Evolutionary conservation across 1,140 invertebrate genomes (phyloP).

Genomic region (Pomacea maculata): DNA sequence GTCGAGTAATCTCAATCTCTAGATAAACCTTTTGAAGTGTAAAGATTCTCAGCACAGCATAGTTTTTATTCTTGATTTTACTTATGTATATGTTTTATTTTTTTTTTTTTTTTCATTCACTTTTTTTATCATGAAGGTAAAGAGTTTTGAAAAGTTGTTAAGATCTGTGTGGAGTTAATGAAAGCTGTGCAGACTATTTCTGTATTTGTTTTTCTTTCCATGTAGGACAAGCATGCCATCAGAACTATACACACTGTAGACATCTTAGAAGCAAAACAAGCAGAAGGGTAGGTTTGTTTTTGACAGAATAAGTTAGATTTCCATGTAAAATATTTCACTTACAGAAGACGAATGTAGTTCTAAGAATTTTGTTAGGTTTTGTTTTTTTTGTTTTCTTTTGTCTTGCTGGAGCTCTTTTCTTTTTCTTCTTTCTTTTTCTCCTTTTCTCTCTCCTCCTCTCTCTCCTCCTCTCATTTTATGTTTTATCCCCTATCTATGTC

Average conservation of each 20-base stretch:
- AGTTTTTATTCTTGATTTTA: too few relatives aligned
- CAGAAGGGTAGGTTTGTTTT: not conserved
- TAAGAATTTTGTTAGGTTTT: not conserved
- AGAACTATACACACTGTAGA: conserved; percentile 23
- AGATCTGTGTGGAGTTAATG: too few relatives aligned
- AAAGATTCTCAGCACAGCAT: too few relatives aligned
- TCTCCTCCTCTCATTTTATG: not conserved
- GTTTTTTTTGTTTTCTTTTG: not conserved
- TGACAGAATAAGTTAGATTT: too few relatives aligned
- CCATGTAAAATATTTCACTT: too few relatives aligned
- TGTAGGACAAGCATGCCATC: conserved; percentile 30
- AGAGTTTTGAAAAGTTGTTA: too few relatives aligned
- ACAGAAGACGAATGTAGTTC: not conserved
- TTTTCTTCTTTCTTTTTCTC: not conserved
- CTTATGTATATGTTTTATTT: too few relatives aligned
- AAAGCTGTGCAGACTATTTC: too few relatives aligned
- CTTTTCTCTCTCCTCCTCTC: not conserved
- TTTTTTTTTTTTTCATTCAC: too few relatives aligned
- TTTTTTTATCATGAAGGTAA: too few relatives aligned
- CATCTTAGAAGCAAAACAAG: conserved; percentile 26
- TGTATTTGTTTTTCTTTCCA: not conserved
- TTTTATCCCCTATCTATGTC: not conserved
- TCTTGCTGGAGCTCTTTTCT: not conserved
- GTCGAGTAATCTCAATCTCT: too few relatives aligned
- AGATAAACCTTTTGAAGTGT: too few relatives aligned